Conservation (phyloP, 2,888 invertebrate species). For the Pollenia griseotomentosa region DNA sequence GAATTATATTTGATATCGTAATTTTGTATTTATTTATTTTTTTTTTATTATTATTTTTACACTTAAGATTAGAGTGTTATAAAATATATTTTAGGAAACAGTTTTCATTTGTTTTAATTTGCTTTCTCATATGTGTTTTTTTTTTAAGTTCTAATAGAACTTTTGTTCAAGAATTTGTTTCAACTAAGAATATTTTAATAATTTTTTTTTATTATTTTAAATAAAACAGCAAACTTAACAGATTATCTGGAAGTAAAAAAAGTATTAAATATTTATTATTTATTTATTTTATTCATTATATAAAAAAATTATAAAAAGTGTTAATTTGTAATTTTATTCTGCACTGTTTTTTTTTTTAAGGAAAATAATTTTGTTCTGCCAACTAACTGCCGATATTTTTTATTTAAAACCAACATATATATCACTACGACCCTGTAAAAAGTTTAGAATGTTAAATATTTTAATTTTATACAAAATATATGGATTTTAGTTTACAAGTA, state of each 20-base stretch:
- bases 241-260: conserved; percentile 65
- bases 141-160: conserved; percentile 46
- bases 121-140: conserved; percentile 11
- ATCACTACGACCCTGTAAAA: no score
- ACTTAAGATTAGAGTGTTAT: conserved; percentile 17
- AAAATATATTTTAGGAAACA: conserved; percentile 26
- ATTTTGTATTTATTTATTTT: neutral
- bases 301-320: neutral
- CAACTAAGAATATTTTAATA: conserved; percentile 43
- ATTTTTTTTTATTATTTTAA: conserved; percentile 34
- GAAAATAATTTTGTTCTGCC: no score
- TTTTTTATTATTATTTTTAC: neutral
- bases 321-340: neutral
- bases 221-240: conserved; percentile 65
- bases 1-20: neutral
- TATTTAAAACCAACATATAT: no score
- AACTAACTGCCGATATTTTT: no score
- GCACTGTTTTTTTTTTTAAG: no score
- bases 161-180: conserved; percentile 28
- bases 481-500: no score
- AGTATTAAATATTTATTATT: neutral
- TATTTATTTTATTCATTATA: neutral
- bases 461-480: no score
- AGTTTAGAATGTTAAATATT: no score
- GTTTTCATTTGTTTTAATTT: conserved; percentile 29